Base-by-base conservation (phyloP, 2,888 invertebrate species). In the Trypoxylon attenuatum region DNA sequence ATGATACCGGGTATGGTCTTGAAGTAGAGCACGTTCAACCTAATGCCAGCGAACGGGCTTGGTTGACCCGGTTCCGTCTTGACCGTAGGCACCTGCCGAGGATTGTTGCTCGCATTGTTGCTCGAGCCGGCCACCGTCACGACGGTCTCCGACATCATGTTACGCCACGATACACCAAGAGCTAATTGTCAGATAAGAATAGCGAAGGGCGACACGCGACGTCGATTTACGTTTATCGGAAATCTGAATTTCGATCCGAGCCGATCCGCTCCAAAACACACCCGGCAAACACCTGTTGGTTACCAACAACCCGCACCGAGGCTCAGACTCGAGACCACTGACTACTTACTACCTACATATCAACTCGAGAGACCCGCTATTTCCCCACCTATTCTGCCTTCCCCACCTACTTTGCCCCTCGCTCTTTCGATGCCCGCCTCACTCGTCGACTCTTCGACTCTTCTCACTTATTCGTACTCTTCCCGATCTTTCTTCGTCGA, bases 141-240 rank as follows among this genome's bases (percentile, higher is more conserved):
- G 91, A 94, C 94, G 82, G 94, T 94, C 90, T 94, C 94, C 87
- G 94, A 93, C 92, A 94, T 94, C 92, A 93, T 94, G 55, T 76
- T 76, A 74, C 50, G 69, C 39, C 66, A 57, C 23, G 33, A 52
- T 33, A 58, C 39, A 15, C 60, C 52, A 42, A 45, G 18, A 33
- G n/a, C n/a, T n/a, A 41, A 25, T 21, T 46, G 62, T 6, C 51
- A 57, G 58, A 56, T 69, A 66, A 65, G n/a, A 27, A n/a, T 27
- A 10, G 62, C 59, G 49, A 39, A 43, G 38, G 54, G 51, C 29
- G 49, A 60, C 63, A 71, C 49, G 46, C 3, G 33, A 33, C n/a
- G 33, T 38, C 15, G 45, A 29, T 45, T n/a, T n/a, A n/a, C n/a
- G n/a, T n/a, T n/a, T n/a, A n/a, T n/a, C n/a, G n/a, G n/a, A n/a